These are phyloP conservation scores for Latheticus oryzae DNA, from an alignment of 2,888 invertebrate species.

Conservation along the genomic window DNA sequence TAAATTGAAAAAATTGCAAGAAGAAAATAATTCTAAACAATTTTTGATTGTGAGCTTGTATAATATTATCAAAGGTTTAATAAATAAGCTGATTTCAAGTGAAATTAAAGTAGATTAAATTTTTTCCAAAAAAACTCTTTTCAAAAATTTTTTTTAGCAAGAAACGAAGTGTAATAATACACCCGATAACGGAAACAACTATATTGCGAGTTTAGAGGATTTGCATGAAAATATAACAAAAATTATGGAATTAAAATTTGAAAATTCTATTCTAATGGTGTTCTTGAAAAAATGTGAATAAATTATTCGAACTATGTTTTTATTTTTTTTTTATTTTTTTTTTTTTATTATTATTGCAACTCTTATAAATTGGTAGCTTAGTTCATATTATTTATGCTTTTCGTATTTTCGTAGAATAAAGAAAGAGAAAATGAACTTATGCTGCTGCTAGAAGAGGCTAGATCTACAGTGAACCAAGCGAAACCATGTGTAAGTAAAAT, in stretches of 20 bases:
- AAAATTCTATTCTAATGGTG: conserved; percentile 12
- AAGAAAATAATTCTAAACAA: conserved; percentile 20
- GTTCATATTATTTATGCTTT: background rate
- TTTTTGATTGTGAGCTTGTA: conserved; percentile 21
- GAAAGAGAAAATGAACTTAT: conserved; percentile 10
- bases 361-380: too few relatives aligned
- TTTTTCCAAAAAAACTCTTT: too few relatives aligned
- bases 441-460: conserved; percentile 16
- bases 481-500: conserved; percentile 9
- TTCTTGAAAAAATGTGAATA: conserved; percentile 18
- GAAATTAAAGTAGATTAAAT: too few relatives aligned
- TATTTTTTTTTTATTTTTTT: conserved; percentile 4
- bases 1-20: conserved; percentile 21
- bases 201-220: background rate
- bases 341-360: conserved; percentile 5
- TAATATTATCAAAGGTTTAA: conserved; percentile 14
- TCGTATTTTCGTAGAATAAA: conserved; percentile 15
- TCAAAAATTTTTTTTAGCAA: conserved; percentile 1
- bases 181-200: too few relatives aligned
- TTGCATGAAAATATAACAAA: background rate
- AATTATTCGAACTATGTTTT: background rate
- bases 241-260: conserved; percentile 26
- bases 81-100: conserved; percentile 17
- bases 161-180: background rate
- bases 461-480: conserved; percentile 1